A percentile compares a stretch with the other conserved stretches of the same genome.
phyloP scores from a whole-genome alignment of 1,140 invertebrate genomes.

The Camponotus floridanus region DNA sequence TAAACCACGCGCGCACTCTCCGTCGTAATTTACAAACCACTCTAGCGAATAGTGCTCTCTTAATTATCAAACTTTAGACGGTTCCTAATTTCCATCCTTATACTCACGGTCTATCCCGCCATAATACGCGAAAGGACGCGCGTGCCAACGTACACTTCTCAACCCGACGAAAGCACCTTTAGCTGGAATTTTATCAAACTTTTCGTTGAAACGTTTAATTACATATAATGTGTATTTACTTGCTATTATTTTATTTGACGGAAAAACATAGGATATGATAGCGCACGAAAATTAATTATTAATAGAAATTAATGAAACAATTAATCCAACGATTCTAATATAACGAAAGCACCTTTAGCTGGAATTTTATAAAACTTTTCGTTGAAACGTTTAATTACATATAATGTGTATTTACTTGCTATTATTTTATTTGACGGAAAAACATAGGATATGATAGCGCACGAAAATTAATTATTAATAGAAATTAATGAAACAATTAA shows the following conservation, averaged over 20 bases:
- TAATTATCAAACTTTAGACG: conserved; percentile 77
- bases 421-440: neutral
- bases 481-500: too few relatives aligned
- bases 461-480: conserved; percentile 18
- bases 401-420: neutral
- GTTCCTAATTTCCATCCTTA: conserved; percentile 72
- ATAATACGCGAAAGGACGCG: conserved; percentile 49
- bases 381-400: neutral
- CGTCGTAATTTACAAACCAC: conserved; percentile 73
- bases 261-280: neutral
- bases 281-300: conserved; percentile 5
- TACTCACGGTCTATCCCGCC: conserved; percentile 44
- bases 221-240: neutral
- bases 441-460: neutral
- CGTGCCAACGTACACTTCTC: conserved; percentile 3
- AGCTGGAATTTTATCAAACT: conserved; percentile 10
- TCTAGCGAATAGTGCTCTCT: conserved; percentile 71
- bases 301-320: neutral
- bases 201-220: neutral
- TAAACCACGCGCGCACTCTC: conserved; percentile 58
- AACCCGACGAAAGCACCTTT: neutral
- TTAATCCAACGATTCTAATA: too few relatives aligned
- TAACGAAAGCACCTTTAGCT: neutral
- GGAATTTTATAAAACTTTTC: conserved; percentile 4
- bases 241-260: neutral